phyloP scores from a whole-genome alignment of 2,888 invertebrate species.

The Pristionchus exspectatus region DNA sequence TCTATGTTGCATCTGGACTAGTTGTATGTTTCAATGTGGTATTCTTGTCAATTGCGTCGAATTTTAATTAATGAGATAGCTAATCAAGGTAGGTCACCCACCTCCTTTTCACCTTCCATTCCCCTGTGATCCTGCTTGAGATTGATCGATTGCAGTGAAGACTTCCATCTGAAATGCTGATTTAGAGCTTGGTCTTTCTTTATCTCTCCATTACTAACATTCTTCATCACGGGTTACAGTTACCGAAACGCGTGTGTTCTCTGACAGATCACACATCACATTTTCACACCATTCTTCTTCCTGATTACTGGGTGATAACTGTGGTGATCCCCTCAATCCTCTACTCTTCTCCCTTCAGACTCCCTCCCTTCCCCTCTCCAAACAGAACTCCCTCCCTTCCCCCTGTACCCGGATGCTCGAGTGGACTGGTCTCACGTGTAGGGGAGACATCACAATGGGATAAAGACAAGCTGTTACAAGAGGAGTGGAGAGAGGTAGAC shows the following conservation, averaged over 20 bases:
- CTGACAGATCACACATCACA: neutral
- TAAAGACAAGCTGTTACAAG: conserved; percentile 45
- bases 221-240: neutral
- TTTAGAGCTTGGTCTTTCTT: neutral
- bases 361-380: neutral
- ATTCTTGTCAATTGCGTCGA: too few species aligned
- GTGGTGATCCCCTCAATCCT: conserved; percentile 2
- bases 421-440: conserved; percentile 35
- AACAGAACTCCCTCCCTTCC: conserved; percentile 4
- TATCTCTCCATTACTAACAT: neutral
- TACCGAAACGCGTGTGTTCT: neutral
- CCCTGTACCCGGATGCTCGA: conserved; percentile 7
- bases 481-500: neutral
- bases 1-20: too few species aligned
- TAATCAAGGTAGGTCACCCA: neutral
- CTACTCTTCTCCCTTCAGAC: neutral
- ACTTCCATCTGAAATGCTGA: conserved; percentile 25
- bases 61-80: too few species aligned
- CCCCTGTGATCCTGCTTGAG: neutral
- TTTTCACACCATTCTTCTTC: neutral
- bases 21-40: too few species aligned
- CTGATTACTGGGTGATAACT: neutral
- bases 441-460: conserved; percentile 36
- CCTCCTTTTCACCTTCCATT: neutral
- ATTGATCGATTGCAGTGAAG: conserved; percentile 32